phyloP scores from a whole-genome alignment of 2,888 invertebrate genomes.

The Drosophila neotestacea region DNA sequence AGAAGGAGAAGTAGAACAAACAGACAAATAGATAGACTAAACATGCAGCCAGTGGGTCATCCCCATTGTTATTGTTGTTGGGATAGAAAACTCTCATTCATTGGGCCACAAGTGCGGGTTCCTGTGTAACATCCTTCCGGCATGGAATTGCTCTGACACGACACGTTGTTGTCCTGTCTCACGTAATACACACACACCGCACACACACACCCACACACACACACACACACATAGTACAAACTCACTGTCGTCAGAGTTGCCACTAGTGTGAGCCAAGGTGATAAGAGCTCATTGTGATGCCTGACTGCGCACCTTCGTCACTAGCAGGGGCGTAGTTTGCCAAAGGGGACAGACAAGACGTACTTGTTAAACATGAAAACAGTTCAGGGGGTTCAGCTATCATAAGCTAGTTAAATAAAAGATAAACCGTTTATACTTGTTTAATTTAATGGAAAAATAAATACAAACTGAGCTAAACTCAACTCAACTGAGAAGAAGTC shows the following conservation, averaged over 20 bases:
- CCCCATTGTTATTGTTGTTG: conserved; percentile 19
- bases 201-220: conserved; percentile 8
- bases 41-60: conserved; percentile 45
- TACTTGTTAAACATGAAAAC: background rate
- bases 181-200: conserved; percentile 1
- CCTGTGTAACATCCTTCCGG: conserved; percentile 70
- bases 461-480: background rate
- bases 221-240: background rate
- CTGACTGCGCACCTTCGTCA: conserved; percentile 5
- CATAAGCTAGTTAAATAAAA: conserved; percentile 4
- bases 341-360: background rate
- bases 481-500: background rate
- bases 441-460: background rate
- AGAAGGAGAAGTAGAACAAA: background rate
- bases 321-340: conserved; percentile 3
- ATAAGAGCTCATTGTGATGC: conserved; percentile 25
- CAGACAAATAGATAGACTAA: conserved; percentile 29
- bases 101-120: conserved; percentile 60
- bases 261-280: conserved; percentile 30
- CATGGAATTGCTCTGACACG: conserved; percentile 55
- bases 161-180: conserved; percentile 33
- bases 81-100: conserved; percentile 37
- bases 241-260: conserved; percentile 10
- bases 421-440: background rate
- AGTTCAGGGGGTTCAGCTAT: background rate